phyloP scores from a whole-genome alignment of 2,113 vertebrate genomes.

The Sakesphorus luctuosus region DNA sequence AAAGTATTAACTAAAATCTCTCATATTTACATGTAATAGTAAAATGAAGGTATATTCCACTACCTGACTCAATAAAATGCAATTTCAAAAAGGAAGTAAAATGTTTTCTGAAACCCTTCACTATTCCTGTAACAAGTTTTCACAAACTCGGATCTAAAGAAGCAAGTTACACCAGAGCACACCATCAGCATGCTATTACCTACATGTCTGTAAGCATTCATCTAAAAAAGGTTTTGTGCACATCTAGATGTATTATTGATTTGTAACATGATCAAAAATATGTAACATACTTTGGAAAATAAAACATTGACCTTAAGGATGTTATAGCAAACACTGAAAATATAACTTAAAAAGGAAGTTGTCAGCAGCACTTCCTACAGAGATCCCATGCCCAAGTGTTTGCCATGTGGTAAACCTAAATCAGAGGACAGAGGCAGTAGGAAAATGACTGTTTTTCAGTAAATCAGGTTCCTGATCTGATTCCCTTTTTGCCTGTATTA shows the following conservation, averaged over 20 bases:
- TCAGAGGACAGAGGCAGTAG: background rate
- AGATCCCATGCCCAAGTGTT: background rate
- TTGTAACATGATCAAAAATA: background rate
- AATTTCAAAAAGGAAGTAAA: background rate
- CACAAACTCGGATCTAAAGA: background rate
- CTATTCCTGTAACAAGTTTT: background rate
- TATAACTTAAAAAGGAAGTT: background rate
- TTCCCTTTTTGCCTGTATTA: background rate
- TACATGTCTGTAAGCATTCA: background rate
- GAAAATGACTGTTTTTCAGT: background rate
- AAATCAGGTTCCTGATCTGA: background rate
- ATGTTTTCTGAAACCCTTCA: conserved; percentile 1
- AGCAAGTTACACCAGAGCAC: background rate
- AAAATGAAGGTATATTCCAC: conserved; percentile 17
- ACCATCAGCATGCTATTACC: background rate
- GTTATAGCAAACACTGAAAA: background rate
- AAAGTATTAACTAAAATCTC: conserved; percentile 52
- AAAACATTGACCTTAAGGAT: background rate
- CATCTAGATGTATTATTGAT: background rate
- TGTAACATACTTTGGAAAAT: background rate
- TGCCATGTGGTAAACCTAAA: background rate
- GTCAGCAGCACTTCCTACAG: background rate
- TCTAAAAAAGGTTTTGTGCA: background rate
- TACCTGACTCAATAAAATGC: background rate
- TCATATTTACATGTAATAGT: conserved; percentile 12